Evolutionary conservation across 2,888 invertebrate genomes (phyloP).

Genomic region (Amphipoea oculea): DNA sequence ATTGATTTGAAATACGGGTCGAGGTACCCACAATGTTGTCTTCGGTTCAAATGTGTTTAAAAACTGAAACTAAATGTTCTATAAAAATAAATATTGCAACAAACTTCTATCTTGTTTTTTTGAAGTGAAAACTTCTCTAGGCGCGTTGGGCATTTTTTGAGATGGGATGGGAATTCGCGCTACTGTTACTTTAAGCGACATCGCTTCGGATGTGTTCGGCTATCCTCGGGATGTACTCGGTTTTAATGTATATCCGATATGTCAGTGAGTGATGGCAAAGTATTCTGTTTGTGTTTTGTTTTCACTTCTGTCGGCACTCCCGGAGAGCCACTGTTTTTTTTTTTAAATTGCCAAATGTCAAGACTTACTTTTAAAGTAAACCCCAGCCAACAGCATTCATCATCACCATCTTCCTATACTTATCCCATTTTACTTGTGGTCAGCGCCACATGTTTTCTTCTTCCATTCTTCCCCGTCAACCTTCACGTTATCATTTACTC

Average conservation of each 20-base stretch:
- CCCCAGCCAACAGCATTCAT: background rate
- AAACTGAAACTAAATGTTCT: background rate
- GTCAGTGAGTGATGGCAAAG: too few species aligned
- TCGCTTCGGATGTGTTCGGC: too few species aligned
- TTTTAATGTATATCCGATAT: too few species aligned
- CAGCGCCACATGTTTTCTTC: background rate
- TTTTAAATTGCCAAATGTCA: background rate
- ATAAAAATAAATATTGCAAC: background rate
- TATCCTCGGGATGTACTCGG: too few species aligned
- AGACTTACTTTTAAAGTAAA: background rate
- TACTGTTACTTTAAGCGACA: too few species aligned
- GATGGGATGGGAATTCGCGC: too few species aligned
- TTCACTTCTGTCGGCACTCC: too few species aligned
- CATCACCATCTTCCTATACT: background rate
- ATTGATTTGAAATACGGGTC: background rate
- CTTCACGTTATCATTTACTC: background rate
- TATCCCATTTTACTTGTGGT: background rate
- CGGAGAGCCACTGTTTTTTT: background rate
- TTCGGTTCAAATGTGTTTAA: background rate
- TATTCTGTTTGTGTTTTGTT: too few species aligned
- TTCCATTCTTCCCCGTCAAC: background rate
- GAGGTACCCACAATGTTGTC: slow-evolving; percentile 23
- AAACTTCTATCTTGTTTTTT: too few species aligned
- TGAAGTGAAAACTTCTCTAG: too few species aligned
- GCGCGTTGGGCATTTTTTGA: too few species aligned